Conservation (phyloP, 2,888 invertebrate species). For the Agonopterix heracliana region DNA sequence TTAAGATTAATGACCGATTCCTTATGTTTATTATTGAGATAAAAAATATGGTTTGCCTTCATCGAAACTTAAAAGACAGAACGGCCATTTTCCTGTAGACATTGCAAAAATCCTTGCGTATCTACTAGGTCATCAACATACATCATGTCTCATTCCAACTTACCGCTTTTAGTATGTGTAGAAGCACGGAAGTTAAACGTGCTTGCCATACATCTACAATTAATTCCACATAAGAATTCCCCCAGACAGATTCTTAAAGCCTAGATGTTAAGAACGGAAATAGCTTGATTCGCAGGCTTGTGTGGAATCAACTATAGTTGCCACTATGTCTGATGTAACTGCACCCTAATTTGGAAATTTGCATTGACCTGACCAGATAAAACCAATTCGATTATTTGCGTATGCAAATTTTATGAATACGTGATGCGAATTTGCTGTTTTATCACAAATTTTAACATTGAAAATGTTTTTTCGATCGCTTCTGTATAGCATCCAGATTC, state of each 20-base stretch:
- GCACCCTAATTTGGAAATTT: constrained; percentile 11
- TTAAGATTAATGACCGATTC: too few relatives aligned
- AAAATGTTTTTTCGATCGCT: too few relatives aligned
- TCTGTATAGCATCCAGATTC: too few relatives aligned
- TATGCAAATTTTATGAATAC: constrained; percentile 14
- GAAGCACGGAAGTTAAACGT: constrained; percentile 36
- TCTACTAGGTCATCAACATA: constrained; percentile 41
- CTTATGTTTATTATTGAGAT: too few relatives aligned
- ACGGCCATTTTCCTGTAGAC: constrained; percentile 1
- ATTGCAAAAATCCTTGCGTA: constrained; percentile 21
- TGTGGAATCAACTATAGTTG: too few relatives aligned
- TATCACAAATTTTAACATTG: too few relatives aligned
- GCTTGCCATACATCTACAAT: constrained; percentile 6
- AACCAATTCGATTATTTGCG: constrained; percentile 14
- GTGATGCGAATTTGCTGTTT: neutral
- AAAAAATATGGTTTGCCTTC: too few relatives aligned
- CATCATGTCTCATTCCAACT: constrained; percentile 19
- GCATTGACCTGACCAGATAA: constrained; percentile 2
- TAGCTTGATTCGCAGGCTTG: neutral
- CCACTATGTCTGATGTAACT: constrained; percentile 32
- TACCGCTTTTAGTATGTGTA: constrained; percentile 36
- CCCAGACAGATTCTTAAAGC: too few relatives aligned
- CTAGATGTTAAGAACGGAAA: neutral
- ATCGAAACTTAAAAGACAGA: too few relatives aligned
- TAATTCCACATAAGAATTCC: too few relatives aligned